These are phyloP conservation scores for Prionace glauca DNA, from an alignment of 2,797 vertebrate genomes.

Conservation along the genomic window DNA sequence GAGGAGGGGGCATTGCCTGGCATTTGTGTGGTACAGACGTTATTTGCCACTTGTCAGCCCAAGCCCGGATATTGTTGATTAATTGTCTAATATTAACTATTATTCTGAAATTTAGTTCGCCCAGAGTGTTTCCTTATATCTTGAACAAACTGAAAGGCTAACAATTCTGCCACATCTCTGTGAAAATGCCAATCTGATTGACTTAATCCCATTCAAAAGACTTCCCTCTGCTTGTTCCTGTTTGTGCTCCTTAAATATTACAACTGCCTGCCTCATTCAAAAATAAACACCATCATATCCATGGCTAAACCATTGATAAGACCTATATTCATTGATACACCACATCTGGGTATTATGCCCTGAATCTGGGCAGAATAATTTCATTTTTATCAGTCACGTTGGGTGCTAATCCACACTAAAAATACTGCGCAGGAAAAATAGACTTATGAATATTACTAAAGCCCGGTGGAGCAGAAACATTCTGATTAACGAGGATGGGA, in stretches of 20 bases:
- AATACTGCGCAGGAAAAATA: not conserved
- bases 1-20: too few species aligned
- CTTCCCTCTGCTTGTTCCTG: too few species aligned
- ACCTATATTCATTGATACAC: not conserved
- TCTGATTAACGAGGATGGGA: not conserved
- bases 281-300: not conserved
- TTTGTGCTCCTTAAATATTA: too few species aligned
- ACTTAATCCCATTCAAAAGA: too few species aligned
- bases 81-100: too few species aligned
- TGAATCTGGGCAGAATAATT: not conserved
- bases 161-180: not conserved
- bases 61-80: too few species aligned
- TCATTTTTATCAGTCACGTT: not conserved
- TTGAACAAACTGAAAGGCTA: not conserved
- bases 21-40: too few species aligned
- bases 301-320: not conserved
- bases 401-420: not conserved
- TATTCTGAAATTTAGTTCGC: not conserved
- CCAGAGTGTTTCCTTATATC: not conserved
- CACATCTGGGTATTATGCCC: not conserved
- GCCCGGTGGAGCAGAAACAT: not conserved
- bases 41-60: too few species aligned
- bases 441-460: not conserved
- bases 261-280: not conserved
- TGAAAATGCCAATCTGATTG: not conserved